Percentiles rank a stretch among this genome's conserved stretches.
Evolutionary conservation across 2,113 vertebrate genomes (phyloP).

Genomic region (Daphoenositta chrysoptera): DNA sequence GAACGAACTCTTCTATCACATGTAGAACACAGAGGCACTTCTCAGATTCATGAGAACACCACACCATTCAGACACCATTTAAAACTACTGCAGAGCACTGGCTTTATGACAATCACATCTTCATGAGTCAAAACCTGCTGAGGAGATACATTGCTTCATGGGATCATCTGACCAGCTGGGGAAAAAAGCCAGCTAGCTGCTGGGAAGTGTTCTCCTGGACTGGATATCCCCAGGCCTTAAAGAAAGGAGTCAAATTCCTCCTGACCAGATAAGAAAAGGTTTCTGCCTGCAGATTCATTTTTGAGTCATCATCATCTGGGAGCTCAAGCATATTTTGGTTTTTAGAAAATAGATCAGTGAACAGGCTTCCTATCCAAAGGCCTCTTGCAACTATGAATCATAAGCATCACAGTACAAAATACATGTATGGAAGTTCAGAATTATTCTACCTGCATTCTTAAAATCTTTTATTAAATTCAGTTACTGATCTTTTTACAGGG

Average conservation of each 20-base stretch:
- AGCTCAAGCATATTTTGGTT: conserved; percentile 66
- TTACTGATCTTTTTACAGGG: not conserved
- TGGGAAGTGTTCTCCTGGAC: conserved; percentile 54
- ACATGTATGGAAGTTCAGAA: not conserved
- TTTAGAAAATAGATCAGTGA: conserved; percentile 73
- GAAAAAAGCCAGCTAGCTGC: conserved; percentile 56
- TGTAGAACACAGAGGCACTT: rapidly evolving
- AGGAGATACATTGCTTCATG: conserved; percentile 37
- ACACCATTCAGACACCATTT: not conserved
- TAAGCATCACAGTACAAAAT: not conserved
- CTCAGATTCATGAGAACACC: not conserved
- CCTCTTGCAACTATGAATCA: conserved; percentile 73
- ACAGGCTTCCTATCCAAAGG: conserved; percentile 81
- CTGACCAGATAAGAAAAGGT: conserved; percentile 74
- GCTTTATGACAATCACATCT: not conserved
- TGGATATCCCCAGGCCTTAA: conserved; percentile 82
- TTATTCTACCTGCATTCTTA: not conserved
- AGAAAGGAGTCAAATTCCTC: conserved; percentile 76
- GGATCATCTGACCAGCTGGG: conserved; percentile 77
- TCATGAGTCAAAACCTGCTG: not conserved
- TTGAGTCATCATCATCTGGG: conserved; percentile 61
- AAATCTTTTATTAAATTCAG: not conserved
- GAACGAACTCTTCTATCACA: rapidly evolving
- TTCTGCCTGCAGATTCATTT: conserved; percentile 81
- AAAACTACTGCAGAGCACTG: not conserved